Evolutionary conservation across 2,888 invertebrate genomes (phyloP).

Genomic region (Patella pellucida): DNA sequence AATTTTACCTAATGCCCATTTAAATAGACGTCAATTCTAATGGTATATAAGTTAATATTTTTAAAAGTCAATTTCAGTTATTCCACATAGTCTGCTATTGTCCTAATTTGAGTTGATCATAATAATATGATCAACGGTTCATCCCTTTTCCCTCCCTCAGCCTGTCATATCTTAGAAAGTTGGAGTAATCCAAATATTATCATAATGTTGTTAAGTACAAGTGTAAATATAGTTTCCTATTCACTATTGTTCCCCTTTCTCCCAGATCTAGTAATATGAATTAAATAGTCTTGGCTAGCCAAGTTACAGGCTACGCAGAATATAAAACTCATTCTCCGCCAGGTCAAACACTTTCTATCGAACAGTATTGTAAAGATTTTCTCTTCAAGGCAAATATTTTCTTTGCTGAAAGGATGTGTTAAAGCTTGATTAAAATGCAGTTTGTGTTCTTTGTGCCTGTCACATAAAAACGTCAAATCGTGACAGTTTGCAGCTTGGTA

Average conservation of each 20-base stretch:
- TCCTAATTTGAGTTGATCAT: too few relatives aligned
- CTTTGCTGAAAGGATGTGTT: neutral
- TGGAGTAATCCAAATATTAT: conserved; percentile 5
- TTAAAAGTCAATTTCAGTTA: too few relatives aligned
- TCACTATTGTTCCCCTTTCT: neutral
- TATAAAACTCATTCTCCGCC: neutral
- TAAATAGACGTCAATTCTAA: too few relatives aligned
- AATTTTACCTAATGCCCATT: too few relatives aligned
- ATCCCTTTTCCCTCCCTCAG: neutral
- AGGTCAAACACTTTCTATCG: conserved; percentile 3
- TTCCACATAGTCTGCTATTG: too few relatives aligned
- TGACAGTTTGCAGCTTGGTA: neutral
- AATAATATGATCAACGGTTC: too few relatives aligned
- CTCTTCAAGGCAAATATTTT: conserved; percentile 4
- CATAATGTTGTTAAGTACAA: neutral
- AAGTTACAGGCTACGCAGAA: neutral
- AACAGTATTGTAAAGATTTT: neutral
- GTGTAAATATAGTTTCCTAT: neutral
- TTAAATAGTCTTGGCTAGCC: neutral
- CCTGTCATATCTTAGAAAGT: conserved; percentile 3
- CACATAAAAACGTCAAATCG: conserved; percentile 1
- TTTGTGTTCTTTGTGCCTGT: conserved; percentile 1
- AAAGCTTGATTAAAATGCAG: conserved; percentile 5
- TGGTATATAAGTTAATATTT: too few relatives aligned
- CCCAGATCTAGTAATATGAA: neutral